Evolutionary conservation across 2,797 vertebrate species (phyloP).

Genomic region (Enteromius mattozi): DNA sequence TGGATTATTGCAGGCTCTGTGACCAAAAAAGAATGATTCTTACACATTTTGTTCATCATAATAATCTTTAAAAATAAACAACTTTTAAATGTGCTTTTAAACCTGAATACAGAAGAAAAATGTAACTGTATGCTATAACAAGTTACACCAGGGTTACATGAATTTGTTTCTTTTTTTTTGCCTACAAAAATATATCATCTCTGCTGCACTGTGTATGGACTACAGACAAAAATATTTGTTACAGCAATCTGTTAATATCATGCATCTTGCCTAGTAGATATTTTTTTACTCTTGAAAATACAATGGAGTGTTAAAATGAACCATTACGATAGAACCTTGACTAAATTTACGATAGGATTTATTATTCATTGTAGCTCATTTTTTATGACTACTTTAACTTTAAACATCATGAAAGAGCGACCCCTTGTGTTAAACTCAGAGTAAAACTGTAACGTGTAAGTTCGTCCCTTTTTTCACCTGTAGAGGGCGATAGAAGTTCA

Average conservation of each 20-base stretch:
- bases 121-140: neutral
- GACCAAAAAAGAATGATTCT: neutral
- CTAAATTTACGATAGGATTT: neutral
- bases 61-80: slow-evolving; percentile 1
- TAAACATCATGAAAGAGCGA: neutral
- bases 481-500: slow-evolving; percentile 12
- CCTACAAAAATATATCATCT: neutral
- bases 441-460: neutral
- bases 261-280: no score
- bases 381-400: neutral
- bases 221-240: neutral
- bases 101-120: neutral
- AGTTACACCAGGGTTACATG: neutral
- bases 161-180: no score
- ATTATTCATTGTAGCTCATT: neutral
- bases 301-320: neutral
- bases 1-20: neutral
- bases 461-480: neutral
- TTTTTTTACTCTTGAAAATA: neutral
- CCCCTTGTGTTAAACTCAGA: neutral
- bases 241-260: neutral
- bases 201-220: neutral
- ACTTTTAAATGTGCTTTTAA: neutral
- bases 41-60: neutral
- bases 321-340: neutral